phyloP scores from a whole-genome alignment of 2,797 vertebrate species.

The Dryobates pubescens region DNA sequence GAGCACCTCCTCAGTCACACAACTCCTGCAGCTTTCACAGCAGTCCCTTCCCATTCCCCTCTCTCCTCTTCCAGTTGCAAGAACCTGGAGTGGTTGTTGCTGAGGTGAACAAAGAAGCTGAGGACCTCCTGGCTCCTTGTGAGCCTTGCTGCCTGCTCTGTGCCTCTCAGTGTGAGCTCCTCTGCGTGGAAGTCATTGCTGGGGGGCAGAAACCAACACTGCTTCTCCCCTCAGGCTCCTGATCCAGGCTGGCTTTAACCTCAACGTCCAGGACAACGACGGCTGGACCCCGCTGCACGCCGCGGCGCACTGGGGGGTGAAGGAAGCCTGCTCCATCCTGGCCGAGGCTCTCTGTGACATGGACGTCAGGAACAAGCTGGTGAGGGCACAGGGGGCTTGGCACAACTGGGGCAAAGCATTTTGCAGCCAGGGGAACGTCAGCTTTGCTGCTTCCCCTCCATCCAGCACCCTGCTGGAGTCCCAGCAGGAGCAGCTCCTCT shows the following conservation, averaged over 20 bases:
- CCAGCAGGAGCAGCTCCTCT: neutral
- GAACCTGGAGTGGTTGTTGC: neutral
- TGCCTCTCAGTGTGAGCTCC: neutral
- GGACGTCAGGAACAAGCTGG: constrained; percentile 83
- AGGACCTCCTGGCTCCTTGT: neutral
- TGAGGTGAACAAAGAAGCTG: neutral
- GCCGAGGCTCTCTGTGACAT: constrained; percentile 81
- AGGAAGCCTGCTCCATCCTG: constrained; percentile 82
- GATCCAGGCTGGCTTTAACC: constrained; percentile 81
- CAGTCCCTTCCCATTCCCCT: neutral
- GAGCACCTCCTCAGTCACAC: neutral
- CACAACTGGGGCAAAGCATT: neutral
- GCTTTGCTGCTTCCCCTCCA: neutral
- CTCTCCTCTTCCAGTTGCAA: neutral
- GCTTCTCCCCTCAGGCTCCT: constrained; percentile 73
- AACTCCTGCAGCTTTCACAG: neutral
- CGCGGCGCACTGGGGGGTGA: constrained; percentile 82
- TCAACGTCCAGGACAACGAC: constrained; percentile 80
- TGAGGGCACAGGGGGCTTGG: constrained; percentile 51
- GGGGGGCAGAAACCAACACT: neutral
- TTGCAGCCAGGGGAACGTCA: neutral
- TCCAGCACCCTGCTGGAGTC: fast-evolving
- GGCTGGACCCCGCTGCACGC: constrained; percentile 83
- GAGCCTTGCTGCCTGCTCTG: neutral
- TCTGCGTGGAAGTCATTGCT: neutral